These are phyloP conservation scores for Clarias fuscus DNA, from an alignment of 2,797 vertebrate species.

Conservation along the genomic window DNA sequence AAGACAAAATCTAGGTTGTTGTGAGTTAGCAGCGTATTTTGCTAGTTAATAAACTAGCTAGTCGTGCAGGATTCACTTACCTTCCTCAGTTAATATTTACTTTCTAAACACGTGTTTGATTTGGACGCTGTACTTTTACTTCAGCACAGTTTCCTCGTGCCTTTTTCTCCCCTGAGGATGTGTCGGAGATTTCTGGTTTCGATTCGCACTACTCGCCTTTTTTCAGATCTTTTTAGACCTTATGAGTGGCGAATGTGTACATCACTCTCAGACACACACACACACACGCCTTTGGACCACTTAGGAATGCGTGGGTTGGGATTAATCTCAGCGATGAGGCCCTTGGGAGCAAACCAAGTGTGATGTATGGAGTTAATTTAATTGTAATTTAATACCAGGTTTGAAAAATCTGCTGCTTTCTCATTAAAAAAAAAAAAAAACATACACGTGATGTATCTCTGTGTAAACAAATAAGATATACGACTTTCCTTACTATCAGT, in stretches of 20 bases:
- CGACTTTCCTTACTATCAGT: neutral
- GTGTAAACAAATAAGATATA: constrained; percentile 11
- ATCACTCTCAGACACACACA: too few species aligned
- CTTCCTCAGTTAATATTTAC: neutral
- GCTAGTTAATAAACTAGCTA: neutral
- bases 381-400: constrained; percentile 18
- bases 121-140: neutral
- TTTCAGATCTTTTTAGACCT: neutral
- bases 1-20: neutral
- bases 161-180: neutral
- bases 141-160: neutral
- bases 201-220: neutral
- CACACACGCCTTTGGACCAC: neutral
- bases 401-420: neutral
- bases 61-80: neutral
- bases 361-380: constrained; percentile 35
- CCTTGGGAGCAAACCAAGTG: neutral
- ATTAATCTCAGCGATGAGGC: constrained; percentile 4
- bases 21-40: neutral
- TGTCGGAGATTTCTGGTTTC: constrained; percentile 6
- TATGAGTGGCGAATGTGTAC: neutral
- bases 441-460: neutral
- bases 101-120: neutral
- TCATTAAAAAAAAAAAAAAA: constrained; percentile 12
- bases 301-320: neutral